Evolutionary conservation across 1,140 invertebrate species (phyloP), one percentile per base, ranked within the genome.

Genomic region (Sycobia sp.): DNA sequence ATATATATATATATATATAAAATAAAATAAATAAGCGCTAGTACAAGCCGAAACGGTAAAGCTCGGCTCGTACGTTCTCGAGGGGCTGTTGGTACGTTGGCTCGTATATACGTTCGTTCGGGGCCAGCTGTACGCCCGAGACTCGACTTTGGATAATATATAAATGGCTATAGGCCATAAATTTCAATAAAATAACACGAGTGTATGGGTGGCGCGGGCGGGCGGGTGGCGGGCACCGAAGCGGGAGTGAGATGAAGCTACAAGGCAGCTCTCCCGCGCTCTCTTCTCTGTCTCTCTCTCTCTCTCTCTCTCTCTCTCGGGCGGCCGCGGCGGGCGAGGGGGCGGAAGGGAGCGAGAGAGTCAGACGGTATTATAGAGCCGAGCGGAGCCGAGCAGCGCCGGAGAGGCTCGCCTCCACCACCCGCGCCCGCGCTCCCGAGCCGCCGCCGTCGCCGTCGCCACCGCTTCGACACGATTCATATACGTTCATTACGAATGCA

Each of bases 401-500:
- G 69, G 38, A 44, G 53, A 67, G 70, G 67, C n/a, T n/a, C n/a
- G n/a, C n/a, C n/a, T n/a, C n/a, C n/a, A n/a, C n/a, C n/a, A n/a
- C n/a, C n/a, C n/a, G n/a, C n/a, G n/a, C n/a, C n/a, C n/a, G n/a
- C n/a, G n/a, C n/a, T n/a, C n/a, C n/a, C n/a, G n/a, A n/a, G n/a
- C n/a, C n/a, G n/a, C n/a, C n/a, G n/a, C n/a, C n/a, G n/a, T n/a
- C n/a, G n/a, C n/a, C n/a, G n/a, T 32, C 29, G 5, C 5, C 29
- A 13, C 39, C 29, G 54, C 71, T 78, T 79, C 74, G 77, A 79
- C 77, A 76, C 77, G 76, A 81, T 79, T 80, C 77, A 79, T 81
- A 80, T 78, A 79, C 76, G 76, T 79, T 80, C 76, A 81, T 81
- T 80, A 81, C 77, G 73, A 80, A 81, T 81, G 79, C 77, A 80